These are phyloP conservation scores for Pammene aurita DNA, from an alignment of 2,888 invertebrate genomes.

Conservation along the genomic window DNA sequence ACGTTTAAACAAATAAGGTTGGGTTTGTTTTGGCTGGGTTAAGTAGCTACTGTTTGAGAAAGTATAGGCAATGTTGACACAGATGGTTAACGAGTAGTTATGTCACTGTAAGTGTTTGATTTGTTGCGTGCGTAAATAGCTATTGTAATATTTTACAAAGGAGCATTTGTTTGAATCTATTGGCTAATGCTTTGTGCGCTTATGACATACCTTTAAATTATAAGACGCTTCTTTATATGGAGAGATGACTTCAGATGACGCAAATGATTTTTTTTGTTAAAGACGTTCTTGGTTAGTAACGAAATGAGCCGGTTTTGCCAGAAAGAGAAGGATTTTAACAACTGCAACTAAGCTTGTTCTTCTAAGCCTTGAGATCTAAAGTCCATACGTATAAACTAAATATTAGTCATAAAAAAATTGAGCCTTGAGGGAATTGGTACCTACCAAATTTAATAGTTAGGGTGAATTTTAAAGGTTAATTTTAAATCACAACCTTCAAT, in stretches of 20 bases:
- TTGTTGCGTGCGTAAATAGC: slow-evolving; percentile 21
- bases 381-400: no score
- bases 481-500: no score
- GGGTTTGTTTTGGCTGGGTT: not conserved
- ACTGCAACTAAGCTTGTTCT: no score
- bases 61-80: slow-evolving; percentile 51
- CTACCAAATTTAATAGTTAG: no score
- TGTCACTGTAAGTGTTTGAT: slow-evolving; percentile 49
- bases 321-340: no score
- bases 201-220: not conserved
- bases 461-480: no score
- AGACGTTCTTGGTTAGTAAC: no score
- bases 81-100: slow-evolving; percentile 53
- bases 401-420: no score
- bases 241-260: not conserved
- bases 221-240: not conserved
- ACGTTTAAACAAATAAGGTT: not conserved
- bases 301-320: no score
- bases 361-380: no score
- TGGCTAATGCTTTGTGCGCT: slow-evolving; percentile 5
- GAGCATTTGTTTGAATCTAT: slow-evolving; percentile 18
- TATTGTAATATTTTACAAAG: slow-evolving; percentile 21
- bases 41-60: slow-evolving; percentile 35
- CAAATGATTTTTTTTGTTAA: not conserved
- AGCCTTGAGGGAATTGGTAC: no score